These are phyloP conservation scores for Kryptopterus vitreolus DNA, from an alignment of 2,797 vertebrate species.

Conservation along the genomic window DNA sequence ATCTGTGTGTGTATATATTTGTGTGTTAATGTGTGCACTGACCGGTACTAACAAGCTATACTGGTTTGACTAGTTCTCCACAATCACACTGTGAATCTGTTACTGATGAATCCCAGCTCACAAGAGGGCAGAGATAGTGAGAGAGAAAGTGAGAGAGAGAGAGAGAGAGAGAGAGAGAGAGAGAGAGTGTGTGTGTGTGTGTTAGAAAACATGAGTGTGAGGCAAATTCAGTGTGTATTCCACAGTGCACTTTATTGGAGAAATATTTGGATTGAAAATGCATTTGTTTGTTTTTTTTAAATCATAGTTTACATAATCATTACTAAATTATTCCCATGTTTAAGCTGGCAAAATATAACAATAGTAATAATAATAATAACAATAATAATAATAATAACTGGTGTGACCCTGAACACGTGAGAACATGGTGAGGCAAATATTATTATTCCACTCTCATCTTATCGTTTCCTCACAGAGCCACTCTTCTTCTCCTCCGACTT, in stretches of 20 bases:
- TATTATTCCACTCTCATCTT: slow-evolving; percentile 57
- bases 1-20: too few species aligned
- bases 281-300: not conserved
- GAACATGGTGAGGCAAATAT: not conserved
- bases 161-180: not conserved
- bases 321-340: not conserved
- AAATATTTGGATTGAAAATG: slow-evolving; percentile 1
- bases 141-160: not conserved
- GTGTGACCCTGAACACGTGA: not conserved
- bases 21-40: not conserved
- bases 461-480: slow-evolving; percentile 86
- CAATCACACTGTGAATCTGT: not conserved
- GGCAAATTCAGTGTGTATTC: too few species aligned
- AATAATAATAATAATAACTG: not conserved
- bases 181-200: not conserved
- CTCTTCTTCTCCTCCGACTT: slow-evolving; percentile 82
- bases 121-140: not conserved
- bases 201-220: not conserved
- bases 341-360: slow-evolving; percentile 8
- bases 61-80: not conserved
- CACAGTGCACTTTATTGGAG: not conserved
- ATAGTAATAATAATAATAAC: slow-evolving; percentile 16
- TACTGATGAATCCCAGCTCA: not conserved
- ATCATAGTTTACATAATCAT: slow-evolving; percentile 27
- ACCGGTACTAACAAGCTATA: not conserved